Percentiles rank a stretch among this genome's conserved stretches.
These are phyloP conservation scores for Villa cingulata DNA, from an alignment of 2,888 invertebrate species.

Conservation along the genomic window DNA sequence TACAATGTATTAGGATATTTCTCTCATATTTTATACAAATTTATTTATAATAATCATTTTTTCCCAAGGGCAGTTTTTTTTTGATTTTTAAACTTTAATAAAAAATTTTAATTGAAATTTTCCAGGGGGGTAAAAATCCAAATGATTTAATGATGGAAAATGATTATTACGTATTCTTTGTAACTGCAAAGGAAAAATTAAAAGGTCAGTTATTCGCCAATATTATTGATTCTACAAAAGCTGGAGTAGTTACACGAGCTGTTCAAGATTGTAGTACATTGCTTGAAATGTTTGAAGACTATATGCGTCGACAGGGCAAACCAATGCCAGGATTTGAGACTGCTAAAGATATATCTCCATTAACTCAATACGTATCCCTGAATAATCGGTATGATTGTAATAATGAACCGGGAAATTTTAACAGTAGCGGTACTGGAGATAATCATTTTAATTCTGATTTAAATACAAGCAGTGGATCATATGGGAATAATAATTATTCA, in stretches of 20 bases:
- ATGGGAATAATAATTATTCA: neutral
- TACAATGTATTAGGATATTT: too few relatives aligned
- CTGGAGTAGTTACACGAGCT: conserved; percentile 6
- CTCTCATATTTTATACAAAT: too few relatives aligned
- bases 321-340: neutral
- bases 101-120: too few relatives aligned
- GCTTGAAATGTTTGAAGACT: conserved; percentile 10
- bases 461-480: neutral
- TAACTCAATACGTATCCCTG: neutral
- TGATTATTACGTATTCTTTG: conserved; percentile 12
- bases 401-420: neutral
- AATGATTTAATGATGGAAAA: conserved; percentile 12
- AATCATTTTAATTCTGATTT: neutral
- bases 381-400: neutral
- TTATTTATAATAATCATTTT: too few relatives aligned
- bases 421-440: too few relatives aligned
- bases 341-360: neutral
- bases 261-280: conserved; percentile 9
- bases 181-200: conserved; percentile 12
- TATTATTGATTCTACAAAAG: conserved; percentile 7
- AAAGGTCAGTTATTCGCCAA: conserved; percentile 12
- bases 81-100: too few relatives aligned
- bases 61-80: too few relatives aligned
- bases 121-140: conserved; percentile 11
- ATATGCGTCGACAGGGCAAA: conserved; percentile 1